Conservation (phyloP, 2,888 invertebrate genomes). For the Cheilosia scutellata region DNA sequence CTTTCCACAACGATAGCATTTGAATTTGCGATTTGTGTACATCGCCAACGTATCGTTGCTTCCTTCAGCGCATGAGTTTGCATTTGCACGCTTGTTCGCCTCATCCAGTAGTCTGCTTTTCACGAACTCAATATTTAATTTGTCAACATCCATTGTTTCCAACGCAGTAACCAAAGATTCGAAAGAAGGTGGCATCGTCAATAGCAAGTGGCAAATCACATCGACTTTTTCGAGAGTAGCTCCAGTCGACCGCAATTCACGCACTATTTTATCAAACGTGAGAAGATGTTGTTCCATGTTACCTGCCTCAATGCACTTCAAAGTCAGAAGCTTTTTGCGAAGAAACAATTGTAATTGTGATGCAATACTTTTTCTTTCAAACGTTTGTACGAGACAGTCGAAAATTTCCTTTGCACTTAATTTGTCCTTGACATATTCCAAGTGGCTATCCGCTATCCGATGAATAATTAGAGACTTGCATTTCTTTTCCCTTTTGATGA, state of each 20-base stretch:
- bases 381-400: conserved; percentile 24
- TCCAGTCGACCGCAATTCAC: background rate
- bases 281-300: background rate
- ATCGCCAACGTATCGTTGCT: too few relatives aligned
- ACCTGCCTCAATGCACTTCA: conserved; percentile 3
- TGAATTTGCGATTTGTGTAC: too few relatives aligned
- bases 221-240: too few relatives aligned
- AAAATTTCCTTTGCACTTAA: conserved; percentile 76
- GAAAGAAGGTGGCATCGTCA: too few relatives aligned
- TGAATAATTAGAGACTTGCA: conserved; percentile 77
- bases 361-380: conserved; percentile 41
- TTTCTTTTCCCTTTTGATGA: conserved; percentile 33
- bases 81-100: too few relatives aligned
- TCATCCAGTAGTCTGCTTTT: too few relatives aligned
- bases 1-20: background rate
- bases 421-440: conserved; percentile 78
- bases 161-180: too few relatives aligned
- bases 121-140: too few relatives aligned
- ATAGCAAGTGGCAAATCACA: too few relatives aligned
- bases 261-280: background rate
- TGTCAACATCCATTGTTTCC: too few relatives aligned
- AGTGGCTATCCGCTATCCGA: conserved; percentile 77
- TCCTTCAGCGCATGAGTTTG: too few relatives aligned
- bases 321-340: conserved; percentile 21
- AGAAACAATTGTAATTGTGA: conserved; percentile 23